Base-by-base conservation (phyloP, 2,797 vertebrate genomes). In the Paratrypauchen microcephalus region DNA sequence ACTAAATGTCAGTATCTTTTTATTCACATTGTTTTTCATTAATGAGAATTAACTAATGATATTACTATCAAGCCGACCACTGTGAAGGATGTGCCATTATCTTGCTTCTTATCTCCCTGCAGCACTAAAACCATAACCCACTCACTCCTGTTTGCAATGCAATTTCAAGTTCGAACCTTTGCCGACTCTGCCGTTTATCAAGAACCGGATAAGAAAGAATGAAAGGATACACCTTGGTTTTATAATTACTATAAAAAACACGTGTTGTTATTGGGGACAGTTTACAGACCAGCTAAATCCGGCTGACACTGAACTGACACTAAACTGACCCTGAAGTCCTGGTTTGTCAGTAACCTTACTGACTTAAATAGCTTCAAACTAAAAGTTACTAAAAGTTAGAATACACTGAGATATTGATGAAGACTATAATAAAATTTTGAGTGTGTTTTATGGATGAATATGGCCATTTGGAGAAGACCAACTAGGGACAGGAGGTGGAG, bases 281-380 rank as follows among this genome's bases (percentile, higher is more conserved):
- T 15, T 1, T 5, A 15, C 12, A 15, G 13, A 45, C 41, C 41
- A 62, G 75, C 72, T 86, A 1, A 69, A 57, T 69, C 57, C 58
- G 56, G 74, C 36, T 70, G 39, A 66, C 24, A 24, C 32, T 56
- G 62, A 59, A 39, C 21, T 36, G 32, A 36, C 32, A 36, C 32
- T 32, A 5, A 32, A 32, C 30, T 6, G 30, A 32, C 30, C 5
- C 32, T 36, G 32, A 64, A 60, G 52, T 50, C 54, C 54, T 45
- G 61, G 12, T 56, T 66, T 62, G 71, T 83, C 58, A 89, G 65
- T 83, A 82, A 88, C 73, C 36, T 36, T 0, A 21, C 24, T 21
- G 39, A 6, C 24, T 58, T 36, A 19, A 61, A 21, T 8, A 8
- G 21, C 41, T 0, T 45, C 12, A 52, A 52, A 52, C 48, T n/a